phyloP scores from a whole-genome alignment of 2,888 invertebrate species.

The Nudaria mundana region DNA sequence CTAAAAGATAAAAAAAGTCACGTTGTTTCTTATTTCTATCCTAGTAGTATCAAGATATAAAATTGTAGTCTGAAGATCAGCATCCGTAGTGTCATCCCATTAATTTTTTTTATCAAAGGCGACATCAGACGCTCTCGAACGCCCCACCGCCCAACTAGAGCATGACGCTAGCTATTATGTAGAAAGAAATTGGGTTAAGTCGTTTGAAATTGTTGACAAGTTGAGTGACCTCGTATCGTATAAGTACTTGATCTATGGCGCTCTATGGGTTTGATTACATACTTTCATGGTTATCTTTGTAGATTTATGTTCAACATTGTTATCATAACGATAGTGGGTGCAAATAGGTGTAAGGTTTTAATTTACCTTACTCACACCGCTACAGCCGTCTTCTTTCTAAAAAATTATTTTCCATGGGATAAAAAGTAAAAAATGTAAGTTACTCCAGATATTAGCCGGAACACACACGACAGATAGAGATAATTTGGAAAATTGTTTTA shows the following conservation, averaged over 20 bases:
- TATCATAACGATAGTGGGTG: conserved; percentile 22
- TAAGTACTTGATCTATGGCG: conserved; percentile 13
- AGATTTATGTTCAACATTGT: conserved; percentile 24
- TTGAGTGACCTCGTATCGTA: conserved; percentile 23
- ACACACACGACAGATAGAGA: too few relatives aligned
- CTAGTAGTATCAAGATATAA: too few relatives aligned
- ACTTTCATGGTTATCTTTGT: conserved; percentile 27
- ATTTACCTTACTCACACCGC: too few relatives aligned
- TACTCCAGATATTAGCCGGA: too few relatives aligned
- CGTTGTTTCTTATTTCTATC: too few relatives aligned
- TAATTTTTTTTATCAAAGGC: conserved; percentile 47
- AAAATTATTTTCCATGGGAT: too few relatives aligned
- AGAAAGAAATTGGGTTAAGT: conserved; percentile 69
- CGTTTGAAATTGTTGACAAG: conserved; percentile 45
- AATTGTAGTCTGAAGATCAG: too few relatives aligned
- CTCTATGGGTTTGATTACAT: conserved; percentile 24
- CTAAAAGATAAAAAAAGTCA: too few relatives aligned
- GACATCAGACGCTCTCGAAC: conserved; percentile 45
- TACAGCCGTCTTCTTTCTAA: too few relatives aligned
- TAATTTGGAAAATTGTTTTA: too few relatives aligned
- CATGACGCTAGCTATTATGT: conserved; percentile 70
- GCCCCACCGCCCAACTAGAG: conserved; percentile 51
- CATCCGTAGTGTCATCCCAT: conserved; percentile 18
- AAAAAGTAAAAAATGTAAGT: too few relatives aligned
- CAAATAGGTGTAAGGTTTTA: too few relatives aligned